phyloP scores from a whole-genome alignment of 30 jellyfish, hydroid and myxozoan genomes.

The Hydractinia echinata region DNA sequence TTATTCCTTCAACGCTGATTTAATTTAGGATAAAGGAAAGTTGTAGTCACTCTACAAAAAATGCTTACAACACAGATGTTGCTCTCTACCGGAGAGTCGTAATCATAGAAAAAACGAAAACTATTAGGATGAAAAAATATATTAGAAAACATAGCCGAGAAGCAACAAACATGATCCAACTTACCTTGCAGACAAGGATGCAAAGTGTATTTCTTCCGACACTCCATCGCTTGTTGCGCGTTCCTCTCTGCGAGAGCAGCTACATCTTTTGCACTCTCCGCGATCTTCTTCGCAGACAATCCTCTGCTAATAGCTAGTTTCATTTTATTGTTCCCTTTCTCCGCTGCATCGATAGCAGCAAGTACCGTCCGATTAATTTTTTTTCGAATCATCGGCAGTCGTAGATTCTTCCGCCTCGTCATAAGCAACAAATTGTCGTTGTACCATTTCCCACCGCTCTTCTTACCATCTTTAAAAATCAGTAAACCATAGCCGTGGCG shows the following conservation, averaged over 20 bases:
- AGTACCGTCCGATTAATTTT: conserved; percentile 58
- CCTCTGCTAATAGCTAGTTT: conserved; percentile 76
- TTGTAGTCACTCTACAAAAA: no score
- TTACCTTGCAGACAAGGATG: conserved; percentile 40
- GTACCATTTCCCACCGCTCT: conserved; percentile 84
- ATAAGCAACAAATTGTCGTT: conserved; percentile 58
- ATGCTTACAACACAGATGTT: no score
- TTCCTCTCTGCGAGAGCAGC: conserved; percentile 57
- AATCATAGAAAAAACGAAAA: no score
- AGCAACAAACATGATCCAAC: no score
- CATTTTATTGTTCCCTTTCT: conserved; percentile 67
- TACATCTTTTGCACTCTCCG: conserved; percentile 64
- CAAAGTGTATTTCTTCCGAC: conserved; percentile 34
- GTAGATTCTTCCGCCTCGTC: conserved; percentile 55
- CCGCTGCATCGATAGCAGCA: conserved; percentile 81
- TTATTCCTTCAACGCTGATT: no score
- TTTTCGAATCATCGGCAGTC: conserved; percentile 54
- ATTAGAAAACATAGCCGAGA: no score
- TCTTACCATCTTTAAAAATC: conserved; percentile 27
- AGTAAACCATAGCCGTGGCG: conserved; percentile 92
- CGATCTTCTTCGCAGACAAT: conserved; percentile 75
- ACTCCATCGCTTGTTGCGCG: conserved; percentile 55
- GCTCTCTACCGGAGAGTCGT: no score
- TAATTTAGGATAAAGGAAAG: no score
- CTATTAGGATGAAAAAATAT: no score